Evolutionary conservation across 1,140 invertebrate species (phyloP).

Genomic region (Belonocnema kinseyi): DNA sequence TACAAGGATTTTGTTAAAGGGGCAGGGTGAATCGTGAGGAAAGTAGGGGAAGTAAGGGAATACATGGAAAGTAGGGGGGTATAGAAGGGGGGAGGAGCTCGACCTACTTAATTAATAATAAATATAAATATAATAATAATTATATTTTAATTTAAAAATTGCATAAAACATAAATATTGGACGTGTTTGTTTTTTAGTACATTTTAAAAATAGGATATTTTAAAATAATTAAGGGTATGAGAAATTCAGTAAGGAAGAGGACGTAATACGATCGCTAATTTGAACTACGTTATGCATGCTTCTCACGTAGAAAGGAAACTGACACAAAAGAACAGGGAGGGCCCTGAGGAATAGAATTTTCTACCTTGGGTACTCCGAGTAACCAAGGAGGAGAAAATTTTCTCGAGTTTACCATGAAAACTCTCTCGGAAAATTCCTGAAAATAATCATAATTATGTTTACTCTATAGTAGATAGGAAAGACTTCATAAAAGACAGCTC

Average conservation of each 20-base stretch:
- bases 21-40: no score
- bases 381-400: constrained; percentile 9
- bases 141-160: no score
- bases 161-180: no score
- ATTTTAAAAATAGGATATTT: no score
- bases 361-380: constrained; percentile 5
- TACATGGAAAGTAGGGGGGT: no score
- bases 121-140: no score
- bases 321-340: neutral
- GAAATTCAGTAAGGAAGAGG: neutral
- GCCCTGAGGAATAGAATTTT: constrained; percentile 21
- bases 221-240: no score
- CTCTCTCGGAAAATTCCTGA: neutral
- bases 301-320: constrained; percentile 24
- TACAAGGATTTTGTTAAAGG: no score
- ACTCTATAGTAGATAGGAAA: neutral
- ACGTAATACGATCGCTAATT: constrained; percentile 13
- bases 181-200: no score
- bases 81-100: no score
- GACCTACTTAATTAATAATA: no score
- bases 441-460: constrained; percentile 18
- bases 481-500: neutral
- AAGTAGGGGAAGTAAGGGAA: no score
- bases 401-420: constrained; percentile 3
- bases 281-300: constrained; percentile 19